Evolutionary conservation across 2,113 vertebrate species (phyloP).

Genomic region (Prunella himalayana): DNA sequence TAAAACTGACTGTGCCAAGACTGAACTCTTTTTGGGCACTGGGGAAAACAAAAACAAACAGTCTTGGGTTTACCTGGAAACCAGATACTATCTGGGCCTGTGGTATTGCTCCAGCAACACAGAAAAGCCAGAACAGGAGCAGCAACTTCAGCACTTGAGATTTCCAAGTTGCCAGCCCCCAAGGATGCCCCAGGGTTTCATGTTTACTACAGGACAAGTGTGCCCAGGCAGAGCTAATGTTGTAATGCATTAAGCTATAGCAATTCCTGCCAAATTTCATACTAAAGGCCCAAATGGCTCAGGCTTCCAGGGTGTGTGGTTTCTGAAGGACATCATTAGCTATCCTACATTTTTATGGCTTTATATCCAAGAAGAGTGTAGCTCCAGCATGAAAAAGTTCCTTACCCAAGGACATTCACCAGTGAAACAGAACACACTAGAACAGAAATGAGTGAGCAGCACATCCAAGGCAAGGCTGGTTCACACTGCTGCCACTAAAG

Average conservation of each 20-base stretch:
- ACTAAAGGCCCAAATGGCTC: neutral
- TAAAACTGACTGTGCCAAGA: neutral
- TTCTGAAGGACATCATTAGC: neutral
- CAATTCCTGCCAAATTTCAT: neutral
- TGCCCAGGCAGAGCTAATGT: neutral
- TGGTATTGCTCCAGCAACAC: neutral
- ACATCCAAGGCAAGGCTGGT: constrained; percentile 53
- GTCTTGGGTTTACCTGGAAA: neutral
- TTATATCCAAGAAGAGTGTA: neutral
- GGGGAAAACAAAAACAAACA: neutral
- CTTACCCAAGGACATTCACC: neutral
- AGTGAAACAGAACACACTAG: neutral
- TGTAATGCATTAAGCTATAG: neutral
- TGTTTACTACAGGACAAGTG: neutral
- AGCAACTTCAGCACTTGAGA: neutral
- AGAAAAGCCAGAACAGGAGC: neutral
- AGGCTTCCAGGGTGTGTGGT: neutral
- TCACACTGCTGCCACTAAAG: constrained; percentile 63
- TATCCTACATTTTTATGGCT: neutral
- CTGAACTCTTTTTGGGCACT: neutral
- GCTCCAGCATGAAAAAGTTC: neutral
- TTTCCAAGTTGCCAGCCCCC: neutral
- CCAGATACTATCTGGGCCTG: neutral
- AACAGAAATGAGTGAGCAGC: constrained; percentile 34
- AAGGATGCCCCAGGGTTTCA: neutral